Conservation (phyloP, 1,140 invertebrate genomes). For the Meloidogyne exigua region DNA sequence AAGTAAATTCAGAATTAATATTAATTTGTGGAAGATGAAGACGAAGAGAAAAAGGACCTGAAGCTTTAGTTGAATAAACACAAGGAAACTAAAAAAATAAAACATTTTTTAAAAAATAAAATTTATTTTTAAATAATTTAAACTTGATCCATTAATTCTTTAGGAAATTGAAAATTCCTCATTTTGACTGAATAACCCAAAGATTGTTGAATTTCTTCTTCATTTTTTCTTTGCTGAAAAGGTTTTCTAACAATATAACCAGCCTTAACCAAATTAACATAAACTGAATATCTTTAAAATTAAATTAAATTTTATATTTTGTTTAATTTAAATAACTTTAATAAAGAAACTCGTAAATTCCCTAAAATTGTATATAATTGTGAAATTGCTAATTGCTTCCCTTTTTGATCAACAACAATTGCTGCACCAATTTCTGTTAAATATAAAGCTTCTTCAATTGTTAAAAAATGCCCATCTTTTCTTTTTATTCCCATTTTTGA, state of each 20-base stretch:
- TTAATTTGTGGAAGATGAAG: constrained; percentile 13
- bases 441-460: constrained; percentile 42
- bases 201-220: neutral
- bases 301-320: neutral
- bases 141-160: constrained; percentile 20
- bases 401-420: constrained; percentile 17
- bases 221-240: neutral
- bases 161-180: constrained; percentile 16
- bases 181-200: constrained; percentile 8
- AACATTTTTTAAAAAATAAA: neutral
- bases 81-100: constrained; percentile 11
- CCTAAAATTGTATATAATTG: constrained; percentile 15
- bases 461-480: constrained; percentile 27
- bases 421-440: constrained; percentile 42
- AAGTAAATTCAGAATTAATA: neutral
- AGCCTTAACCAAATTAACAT: constrained; percentile 8
- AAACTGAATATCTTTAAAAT: constrained; percentile 19
- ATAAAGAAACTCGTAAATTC: constrained; percentile 7
- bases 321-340: constrained; percentile 11
- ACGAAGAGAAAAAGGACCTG: constrained; percentile 2
- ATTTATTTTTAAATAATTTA: neutral
- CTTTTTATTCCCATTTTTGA: constrained; percentile 38
- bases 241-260: constrained; percentile 23
- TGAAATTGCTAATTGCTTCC: constrained; percentile 7
- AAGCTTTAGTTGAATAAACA: neutral